Percentiles rank a stretch among this genome's conserved stretches.
Conservation (phyloP, 2,113 vertebrate genomes). For the Passerina amoena region DNA sequence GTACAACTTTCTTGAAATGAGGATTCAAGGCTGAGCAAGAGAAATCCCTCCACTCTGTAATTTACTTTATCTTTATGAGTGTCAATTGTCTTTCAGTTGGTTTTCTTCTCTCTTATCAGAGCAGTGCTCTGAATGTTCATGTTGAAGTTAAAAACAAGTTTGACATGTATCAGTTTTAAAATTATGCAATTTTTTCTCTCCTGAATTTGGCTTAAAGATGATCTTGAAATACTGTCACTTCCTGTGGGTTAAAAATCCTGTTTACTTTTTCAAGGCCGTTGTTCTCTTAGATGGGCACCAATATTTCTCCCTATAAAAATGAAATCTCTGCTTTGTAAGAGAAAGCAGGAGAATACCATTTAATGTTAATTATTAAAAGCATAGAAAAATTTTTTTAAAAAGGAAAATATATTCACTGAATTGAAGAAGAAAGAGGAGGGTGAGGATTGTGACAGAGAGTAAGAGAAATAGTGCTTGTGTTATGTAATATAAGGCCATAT, state of each 20-base stretch:
- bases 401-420: not conserved
- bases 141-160: not conserved
- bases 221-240: not conserved
- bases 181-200: not conserved
- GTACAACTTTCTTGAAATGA: not conserved
- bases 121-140: not conserved
- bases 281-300: not conserved
- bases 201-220: not conserved
- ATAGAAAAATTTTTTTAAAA: not conserved
- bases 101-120: not conserved
- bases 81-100: fast-evolving
- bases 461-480: not conserved
- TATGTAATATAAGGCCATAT: not conserved
- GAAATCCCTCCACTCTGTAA: not conserved
- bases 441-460: not conserved
- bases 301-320: not conserved
- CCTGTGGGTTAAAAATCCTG: not conserved
- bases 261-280: not conserved
- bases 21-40: not conserved
- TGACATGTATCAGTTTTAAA: not conserved
- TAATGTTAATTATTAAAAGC: not conserved
- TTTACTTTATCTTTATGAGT: not conserved
- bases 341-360: not conserved
- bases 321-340: not conserved
- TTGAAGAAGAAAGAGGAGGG: not conserved